These are phyloP conservation scores for Pongo pygmaeus DNA, from an alignment of 2,113 vertebrate species.

Conservation along the genomic window DNA sequence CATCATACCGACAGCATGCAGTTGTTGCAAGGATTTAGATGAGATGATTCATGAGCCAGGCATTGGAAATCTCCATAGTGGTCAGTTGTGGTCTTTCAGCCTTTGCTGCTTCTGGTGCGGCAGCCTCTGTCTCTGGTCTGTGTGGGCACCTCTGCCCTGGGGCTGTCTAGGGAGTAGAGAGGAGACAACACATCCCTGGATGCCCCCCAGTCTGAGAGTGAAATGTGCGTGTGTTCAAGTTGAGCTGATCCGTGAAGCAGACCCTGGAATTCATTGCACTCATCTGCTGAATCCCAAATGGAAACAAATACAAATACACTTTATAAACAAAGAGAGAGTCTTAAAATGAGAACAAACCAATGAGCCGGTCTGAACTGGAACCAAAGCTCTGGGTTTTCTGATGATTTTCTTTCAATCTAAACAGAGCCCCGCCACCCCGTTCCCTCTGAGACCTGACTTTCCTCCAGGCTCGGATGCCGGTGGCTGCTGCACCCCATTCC, in stretches of 20 bases:
- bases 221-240: conserved; percentile 51
- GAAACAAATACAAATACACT: conserved; percentile 71
- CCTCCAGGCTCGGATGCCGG: not conserved
- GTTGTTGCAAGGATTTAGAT: not conserved
- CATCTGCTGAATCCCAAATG: conserved; percentile 66
- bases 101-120: not conserved
- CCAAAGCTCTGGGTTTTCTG: conserved; percentile 50
- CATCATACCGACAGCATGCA: not conserved
- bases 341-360: conserved; percentile 56
- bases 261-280: conserved; percentile 60
- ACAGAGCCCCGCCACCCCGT: not conserved
- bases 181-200: conserved; percentile 41
- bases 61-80: not conserved
- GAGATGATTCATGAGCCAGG: not conserved
- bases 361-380: conserved; percentile 64
- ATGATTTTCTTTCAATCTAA: conserved; percentile 63
- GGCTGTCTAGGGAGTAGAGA: not conserved
- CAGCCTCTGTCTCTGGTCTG: not conserved
- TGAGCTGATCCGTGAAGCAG: conserved; percentile 62
- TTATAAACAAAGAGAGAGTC: conserved; percentile 72
- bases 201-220: not conserved
- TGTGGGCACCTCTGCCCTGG: not conserved
- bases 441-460: not conserved
- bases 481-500: not conserved
- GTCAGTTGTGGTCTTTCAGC: not conserved